Evolutionary conservation across 2,113 vertebrate genomes (phyloP), one percentile per base, ranked within the genome.

Genomic region (Nothoprocta pentlandii): DNA sequence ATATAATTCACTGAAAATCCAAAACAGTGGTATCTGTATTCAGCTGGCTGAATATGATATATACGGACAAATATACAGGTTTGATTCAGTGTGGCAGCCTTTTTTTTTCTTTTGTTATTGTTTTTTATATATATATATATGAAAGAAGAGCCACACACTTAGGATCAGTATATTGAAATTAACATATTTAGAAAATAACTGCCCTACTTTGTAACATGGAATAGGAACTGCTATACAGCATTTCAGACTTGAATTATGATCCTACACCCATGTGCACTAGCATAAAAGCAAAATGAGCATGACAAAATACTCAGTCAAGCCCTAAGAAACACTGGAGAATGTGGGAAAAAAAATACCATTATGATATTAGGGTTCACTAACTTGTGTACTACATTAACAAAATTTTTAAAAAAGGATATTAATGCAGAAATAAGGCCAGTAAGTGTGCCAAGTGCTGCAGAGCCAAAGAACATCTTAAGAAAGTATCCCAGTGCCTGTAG

Each of bases 381-480:
- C 32, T 51, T 36, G 78, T 5, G 20, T 12, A 12, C 30, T 51
- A 34, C 14, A 64, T 71, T 44, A 73, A 16, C 59, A 79, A 54
- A 62, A 93, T 32, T 49, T 44, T 22, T 42, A 3, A 39, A 82
- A 97, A 98, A 98, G 99, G 99, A 99, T 99, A 99, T 99, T 94
- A 99, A 87, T 91, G 99, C 99, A 59, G 99, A 99, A 98, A 99
- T 99, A 93, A 99, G 98, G 94, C 99, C 99, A 10, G 99, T 99
- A 87, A 99, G 99, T 2, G 99, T 99, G 96, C 99, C 99, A 42
- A 99, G 98, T 0, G 99, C 99, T 28, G 99, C 99, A 10, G 99
- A 99, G 81, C 99, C 99, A 41, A 99, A 99, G 97, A 99, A 99
- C 99, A 99, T 99, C 95, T 99, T 98, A 36, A 99, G 98, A 93